phyloP scores from a whole-genome alignment of 1,140 invertebrate genomes.

The Coboldia fuscipes region DNA sequence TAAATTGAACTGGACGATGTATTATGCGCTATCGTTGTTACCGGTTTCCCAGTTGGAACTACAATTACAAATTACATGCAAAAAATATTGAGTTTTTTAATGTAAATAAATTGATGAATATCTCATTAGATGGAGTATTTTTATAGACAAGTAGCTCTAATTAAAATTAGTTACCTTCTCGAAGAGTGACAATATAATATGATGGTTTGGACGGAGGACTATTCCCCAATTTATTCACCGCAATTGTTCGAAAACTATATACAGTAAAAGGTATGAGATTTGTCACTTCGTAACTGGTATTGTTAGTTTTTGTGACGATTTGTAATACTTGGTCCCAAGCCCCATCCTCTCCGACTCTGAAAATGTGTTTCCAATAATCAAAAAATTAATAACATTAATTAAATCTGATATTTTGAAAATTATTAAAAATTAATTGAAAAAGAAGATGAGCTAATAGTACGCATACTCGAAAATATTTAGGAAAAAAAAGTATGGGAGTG shows the following conservation, averaged over 20 bases:
- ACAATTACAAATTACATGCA: no score
- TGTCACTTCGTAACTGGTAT: constrained; percentile 38
- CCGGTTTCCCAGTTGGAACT: constrained; percentile 52
- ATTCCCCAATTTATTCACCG: constrained; percentile 45
- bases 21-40: constrained; percentile 47
- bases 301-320: constrained; percentile 40
- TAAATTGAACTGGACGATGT: constrained; percentile 43
- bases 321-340: constrained; percentile 37
- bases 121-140: no score
- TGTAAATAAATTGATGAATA: no score
- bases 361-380: no score
- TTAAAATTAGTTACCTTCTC: constrained; percentile 39
- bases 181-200: constrained; percentile 52
- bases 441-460: no score
- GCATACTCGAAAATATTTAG: no score
- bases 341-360: constrained; percentile 41
- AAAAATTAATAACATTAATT: no score
- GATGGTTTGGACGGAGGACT: constrained; percentile 47
- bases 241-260: constrained; percentile 50
- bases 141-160: no score
- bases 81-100: no score
- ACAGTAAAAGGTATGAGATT: constrained; percentile 47
- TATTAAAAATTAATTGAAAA: no score
- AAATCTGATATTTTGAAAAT: no score
- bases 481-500: no score